Conservation (phyloP, 2,888 invertebrate species). For the Gnatocerus cornutus region DNA sequence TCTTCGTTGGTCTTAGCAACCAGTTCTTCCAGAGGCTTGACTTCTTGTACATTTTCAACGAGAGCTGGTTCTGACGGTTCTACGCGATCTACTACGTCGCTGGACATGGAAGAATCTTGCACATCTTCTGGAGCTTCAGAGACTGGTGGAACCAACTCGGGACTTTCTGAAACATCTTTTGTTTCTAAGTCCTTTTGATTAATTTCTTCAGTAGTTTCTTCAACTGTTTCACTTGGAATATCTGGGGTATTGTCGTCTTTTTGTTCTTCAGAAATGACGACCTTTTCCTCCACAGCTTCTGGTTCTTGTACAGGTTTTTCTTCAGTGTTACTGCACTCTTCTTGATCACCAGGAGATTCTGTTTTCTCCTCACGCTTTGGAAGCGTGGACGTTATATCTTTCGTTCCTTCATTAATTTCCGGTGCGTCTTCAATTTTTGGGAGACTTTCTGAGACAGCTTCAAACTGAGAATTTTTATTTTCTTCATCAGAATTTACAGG, state of each 20-base stretch:
- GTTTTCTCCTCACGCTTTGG: not conserved
- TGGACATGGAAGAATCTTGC: not conserved
- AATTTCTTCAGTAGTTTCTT: too few relatives aligned
- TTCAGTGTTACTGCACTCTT: not conserved
- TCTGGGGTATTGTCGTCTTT: too few relatives aligned
- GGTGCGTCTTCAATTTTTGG: not conserved
- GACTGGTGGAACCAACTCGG: too few relatives aligned
- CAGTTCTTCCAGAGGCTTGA: not conserved
- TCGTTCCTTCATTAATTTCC: not conserved
- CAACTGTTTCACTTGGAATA: too few relatives aligned
- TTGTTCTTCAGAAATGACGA: not conserved
- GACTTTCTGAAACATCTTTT: too few relatives aligned
- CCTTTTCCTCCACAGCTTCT: not conserved
- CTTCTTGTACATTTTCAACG: not conserved
- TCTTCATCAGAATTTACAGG: not conserved
- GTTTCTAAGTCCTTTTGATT: too few relatives aligned
- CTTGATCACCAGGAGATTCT: too few relatives aligned
- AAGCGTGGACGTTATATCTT: conserved; percentile 1
- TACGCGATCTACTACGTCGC: not conserved
- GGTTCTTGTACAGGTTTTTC: not conserved
- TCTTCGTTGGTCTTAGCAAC: not conserved
- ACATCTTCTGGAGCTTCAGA: too few relatives aligned
- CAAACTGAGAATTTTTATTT: conserved; percentile 7
- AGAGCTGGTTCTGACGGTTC: not conserved
- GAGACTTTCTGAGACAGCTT: not conserved